phyloP scores from a whole-genome alignment of 2,888 invertebrate genomes.

The Nemotelus nigrinus region DNA sequence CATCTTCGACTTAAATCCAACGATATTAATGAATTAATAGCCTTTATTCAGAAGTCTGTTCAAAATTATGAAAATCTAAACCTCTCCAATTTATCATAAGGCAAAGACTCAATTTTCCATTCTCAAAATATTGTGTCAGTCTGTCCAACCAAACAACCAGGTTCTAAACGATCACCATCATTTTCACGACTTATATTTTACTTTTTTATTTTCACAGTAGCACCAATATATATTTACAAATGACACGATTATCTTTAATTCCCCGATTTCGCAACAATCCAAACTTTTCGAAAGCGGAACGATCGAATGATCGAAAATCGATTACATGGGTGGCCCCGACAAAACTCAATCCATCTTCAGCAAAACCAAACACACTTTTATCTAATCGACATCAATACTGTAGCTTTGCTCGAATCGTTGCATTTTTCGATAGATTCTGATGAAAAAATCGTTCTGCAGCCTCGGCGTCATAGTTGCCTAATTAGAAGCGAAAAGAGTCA shows the following conservation, averaged over 20 bases:
- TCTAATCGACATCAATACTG: no score
- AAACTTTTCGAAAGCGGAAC: conserved; percentile 33
- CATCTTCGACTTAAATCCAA: no score
- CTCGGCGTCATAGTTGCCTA: conserved; percentile 2
- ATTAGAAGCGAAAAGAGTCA: neutral
- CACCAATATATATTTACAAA: neutral
- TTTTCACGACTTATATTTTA: neutral
- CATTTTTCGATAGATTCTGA: conserved; percentile 6
- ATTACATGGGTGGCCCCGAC: conserved; percentile 7
- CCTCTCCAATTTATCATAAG: no score
- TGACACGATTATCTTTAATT: conserved; percentile 15
- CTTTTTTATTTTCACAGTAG: neutral
- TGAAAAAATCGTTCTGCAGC: neutral
- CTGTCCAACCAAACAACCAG: no score
- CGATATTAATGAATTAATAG: no score
- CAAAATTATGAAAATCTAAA: no score
- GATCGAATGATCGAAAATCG: conserved; percentile 32
- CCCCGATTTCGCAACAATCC: conserved; percentile 10
- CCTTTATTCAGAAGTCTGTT: no score
- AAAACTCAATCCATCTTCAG: conserved; percentile 19
- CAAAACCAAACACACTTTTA: neutral
- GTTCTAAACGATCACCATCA: no score
- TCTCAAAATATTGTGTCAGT: no score
- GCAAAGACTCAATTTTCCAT: no score
- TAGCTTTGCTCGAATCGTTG: neutral